A percentile compares a stretch with the other conserved stretches of the same genome.
These are phyloP conservation scores for Drosophila lini DNA, from an alignment of 1,140 invertebrate species.

Conservation along the genomic window DNA sequence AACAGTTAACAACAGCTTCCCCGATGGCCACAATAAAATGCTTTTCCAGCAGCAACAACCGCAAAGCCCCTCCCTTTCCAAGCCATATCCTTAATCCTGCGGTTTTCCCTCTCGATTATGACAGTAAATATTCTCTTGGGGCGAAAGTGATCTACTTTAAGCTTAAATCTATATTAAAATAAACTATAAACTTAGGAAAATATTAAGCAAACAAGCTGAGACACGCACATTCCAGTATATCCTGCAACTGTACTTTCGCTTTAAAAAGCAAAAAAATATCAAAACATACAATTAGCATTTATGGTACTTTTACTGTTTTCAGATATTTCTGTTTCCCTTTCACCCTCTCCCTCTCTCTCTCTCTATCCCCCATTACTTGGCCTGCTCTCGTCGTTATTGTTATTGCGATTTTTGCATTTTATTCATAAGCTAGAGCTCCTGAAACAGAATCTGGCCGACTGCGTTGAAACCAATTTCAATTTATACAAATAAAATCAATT, in stretches of 20 bases:
- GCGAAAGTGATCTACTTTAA: not conserved
- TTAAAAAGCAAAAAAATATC: not conserved
- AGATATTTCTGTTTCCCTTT: not conserved
- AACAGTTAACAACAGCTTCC: slow-evolving; percentile 42
- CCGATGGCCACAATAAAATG: slow-evolving; percentile 45
- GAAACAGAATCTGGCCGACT: slow-evolving; percentile 16
- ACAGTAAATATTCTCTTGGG: slow-evolving; percentile 17
- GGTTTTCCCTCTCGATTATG: slow-evolving; percentile 28
- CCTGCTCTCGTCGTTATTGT: slow-evolving; percentile 18
- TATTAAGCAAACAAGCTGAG: not conserved
- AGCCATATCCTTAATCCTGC: slow-evolving; percentile 7
- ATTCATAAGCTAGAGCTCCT: slow-evolving; percentile 21
- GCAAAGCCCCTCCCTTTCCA: slow-evolving; percentile 14
- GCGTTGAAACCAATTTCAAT: slow-evolving; percentile 48
- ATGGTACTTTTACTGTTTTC: slow-evolving; percentile 2
- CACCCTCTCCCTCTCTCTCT: not conserved
- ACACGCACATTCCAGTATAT: not conserved
- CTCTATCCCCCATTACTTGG: not conserved
- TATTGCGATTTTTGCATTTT: slow-evolving; percentile 42
- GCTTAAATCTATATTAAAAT: not conserved
- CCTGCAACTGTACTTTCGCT: not conserved
- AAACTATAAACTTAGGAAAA: not conserved
- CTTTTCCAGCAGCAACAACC: slow-evolving; percentile 30
- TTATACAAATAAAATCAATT: slow-evolving; percentile 57
- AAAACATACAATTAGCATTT: not conserved